Percentiles rank a stretch among this genome's conserved stretches.
phyloP scores from a whole-genome alignment of 2,113 vertebrate species.

The Pyxicephalus adspersus region DNA sequence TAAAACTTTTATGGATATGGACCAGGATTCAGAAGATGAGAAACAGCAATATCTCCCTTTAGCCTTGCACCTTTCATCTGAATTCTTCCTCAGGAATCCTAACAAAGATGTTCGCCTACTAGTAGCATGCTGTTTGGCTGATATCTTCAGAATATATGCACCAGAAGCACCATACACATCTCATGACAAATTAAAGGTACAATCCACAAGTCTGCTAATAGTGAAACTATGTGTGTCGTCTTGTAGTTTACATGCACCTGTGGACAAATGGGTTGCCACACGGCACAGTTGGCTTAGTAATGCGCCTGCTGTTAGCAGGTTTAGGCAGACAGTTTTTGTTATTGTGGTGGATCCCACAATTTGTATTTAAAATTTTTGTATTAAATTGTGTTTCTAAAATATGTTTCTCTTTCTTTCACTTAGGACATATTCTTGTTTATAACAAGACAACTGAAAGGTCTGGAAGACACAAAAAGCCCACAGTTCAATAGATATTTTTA shows the following conservation, averaged over 20 bases:
- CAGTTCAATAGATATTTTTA: constrained; percentile 99
- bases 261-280: no score
- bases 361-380: no score
- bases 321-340: no score
- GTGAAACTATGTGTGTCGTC: no score
- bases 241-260: no score
- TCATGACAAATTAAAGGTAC: constrained; percentile 98
- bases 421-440: constrained; percentile 99
- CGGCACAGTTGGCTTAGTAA: no score
- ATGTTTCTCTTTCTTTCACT: constrained; percentile 59
- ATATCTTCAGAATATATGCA: constrained; percentile 98
- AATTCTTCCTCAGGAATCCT: constrained; percentile 99
- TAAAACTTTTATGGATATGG: constrained; percentile 99
- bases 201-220: no score
- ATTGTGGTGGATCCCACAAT: no score
- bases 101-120: constrained; percentile 98
- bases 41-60: constrained; percentile 97
- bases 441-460: constrained; percentile 96
- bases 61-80: constrained; percentile 96
- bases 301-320: no score
- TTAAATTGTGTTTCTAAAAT: constrained; percentile 27
- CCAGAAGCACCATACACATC: constrained; percentile 98
- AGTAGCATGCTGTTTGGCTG: constrained; percentile 97
- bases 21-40: constrained; percentile 99
- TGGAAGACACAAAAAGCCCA: constrained; percentile 98